Conservation (phyloP, 1,140 invertebrate genomes). For the Drosophila simulans region DNA sequence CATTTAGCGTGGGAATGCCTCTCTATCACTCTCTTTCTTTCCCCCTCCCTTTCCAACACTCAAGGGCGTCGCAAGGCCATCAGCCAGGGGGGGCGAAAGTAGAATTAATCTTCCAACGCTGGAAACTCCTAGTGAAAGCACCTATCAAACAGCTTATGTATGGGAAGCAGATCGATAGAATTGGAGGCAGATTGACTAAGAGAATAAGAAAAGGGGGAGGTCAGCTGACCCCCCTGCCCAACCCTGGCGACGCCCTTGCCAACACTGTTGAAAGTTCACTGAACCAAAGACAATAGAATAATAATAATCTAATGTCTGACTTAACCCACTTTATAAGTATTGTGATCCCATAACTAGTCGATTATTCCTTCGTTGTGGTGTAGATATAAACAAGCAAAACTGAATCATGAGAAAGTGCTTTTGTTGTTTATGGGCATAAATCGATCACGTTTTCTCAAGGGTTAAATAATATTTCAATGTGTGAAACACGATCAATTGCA, state of each 20-base stretch:
- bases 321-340: slow-evolving; percentile 18
- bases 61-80: too few relatives aligned
- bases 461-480: neutral
- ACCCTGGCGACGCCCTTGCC: neutral
- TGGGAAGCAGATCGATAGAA: too few relatives aligned
- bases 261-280: slow-evolving; percentile 15
- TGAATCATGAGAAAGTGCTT: neutral
- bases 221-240: too few relatives aligned
- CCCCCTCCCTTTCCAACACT: neutral
- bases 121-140: too few relatives aligned
- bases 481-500: too few relatives aligned
- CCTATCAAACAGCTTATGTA: too few relatives aligned
- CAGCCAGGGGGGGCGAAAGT: too few relatives aligned
- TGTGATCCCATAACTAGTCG: neutral
- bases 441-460: neutral
- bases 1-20: slow-evolving; percentile 41
- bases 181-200: too few relatives aligned
- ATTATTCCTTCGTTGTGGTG: neutral
- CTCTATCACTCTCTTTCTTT: neutral
- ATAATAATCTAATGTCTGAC: too few relatives aligned
- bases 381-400: neutral
- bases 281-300: slow-evolving; percentile 15
- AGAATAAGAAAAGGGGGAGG: too few relatives aligned
- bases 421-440: neutral
- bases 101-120: too few relatives aligned